Evolutionary conservation across 2,888 invertebrate genomes (phyloP).

Genomic region (Mongoloraphidia duomilia): DNA sequence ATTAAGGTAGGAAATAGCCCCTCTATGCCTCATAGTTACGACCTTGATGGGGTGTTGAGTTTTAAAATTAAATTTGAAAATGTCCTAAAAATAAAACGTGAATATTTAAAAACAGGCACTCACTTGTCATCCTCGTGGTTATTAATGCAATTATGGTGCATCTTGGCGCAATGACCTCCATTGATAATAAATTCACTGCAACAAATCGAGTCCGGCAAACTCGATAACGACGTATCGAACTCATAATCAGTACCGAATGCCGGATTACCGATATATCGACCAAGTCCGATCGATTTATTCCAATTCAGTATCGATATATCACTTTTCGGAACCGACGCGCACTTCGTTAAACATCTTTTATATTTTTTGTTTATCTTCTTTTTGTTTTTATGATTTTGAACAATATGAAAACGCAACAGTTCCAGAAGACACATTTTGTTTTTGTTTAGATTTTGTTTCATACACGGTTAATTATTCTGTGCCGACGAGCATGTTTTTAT

Average conservation of each 20-base stretch:
- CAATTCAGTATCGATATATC: not conserved
- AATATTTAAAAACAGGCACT: no score
- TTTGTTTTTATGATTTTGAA: not conserved
- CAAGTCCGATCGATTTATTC: not conserved
- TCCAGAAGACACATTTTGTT: not conserved
- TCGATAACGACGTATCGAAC: not conserved
- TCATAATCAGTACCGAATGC: not conserved
- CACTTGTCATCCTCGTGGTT: no score
- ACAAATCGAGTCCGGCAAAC: not conserved
- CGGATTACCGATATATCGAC: not conserved
- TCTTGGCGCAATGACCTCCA: not conserved
- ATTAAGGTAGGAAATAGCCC: no score
- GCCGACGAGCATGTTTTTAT: no score
- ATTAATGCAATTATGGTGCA: not conserved
- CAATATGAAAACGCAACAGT: not conserved
- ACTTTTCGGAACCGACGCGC: not conserved
- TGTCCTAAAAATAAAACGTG: no score
- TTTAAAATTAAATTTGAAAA: no score
- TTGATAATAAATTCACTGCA: slow-evolving; percentile 1
- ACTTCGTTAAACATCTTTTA: no score
- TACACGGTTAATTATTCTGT: no score
- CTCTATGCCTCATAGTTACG: no score
- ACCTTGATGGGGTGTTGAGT: no score
- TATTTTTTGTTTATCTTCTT: not conserved
- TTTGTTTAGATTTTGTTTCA: not conserved